These are phyloP conservation scores for Xestobium rufovillosum DNA, from an alignment of 2,888 invertebrate species.

Conservation along the genomic window DNA sequence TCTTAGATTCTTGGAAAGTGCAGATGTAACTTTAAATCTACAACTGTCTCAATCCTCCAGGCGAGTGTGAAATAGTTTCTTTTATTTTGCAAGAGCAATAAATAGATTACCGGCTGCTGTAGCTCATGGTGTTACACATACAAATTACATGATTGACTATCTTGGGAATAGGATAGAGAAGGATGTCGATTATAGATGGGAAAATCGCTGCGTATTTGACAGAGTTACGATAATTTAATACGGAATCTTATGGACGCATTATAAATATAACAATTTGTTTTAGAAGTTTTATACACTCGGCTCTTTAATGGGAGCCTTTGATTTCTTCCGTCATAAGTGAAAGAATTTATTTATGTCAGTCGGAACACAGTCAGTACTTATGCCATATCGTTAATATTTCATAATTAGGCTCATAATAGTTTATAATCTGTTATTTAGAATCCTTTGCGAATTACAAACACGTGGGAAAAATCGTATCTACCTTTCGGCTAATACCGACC, in stretches of 20 bases:
- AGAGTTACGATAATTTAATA: conserved; percentile 35
- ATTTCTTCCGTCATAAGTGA: background rate
- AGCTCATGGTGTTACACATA: conserved; percentile 36
- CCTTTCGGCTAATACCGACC: no score
- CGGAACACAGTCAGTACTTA: no score
- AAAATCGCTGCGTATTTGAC: conserved; percentile 29
- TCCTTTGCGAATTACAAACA: no score
- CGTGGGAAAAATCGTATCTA: no score
- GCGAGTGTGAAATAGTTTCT: conserved; percentile 40
- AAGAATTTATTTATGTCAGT: no score
- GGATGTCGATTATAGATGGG: conserved; percentile 29
- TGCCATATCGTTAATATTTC: no score
- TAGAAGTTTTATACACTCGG: no score
- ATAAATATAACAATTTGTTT: conserved; percentile 26
- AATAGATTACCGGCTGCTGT: conserved; percentile 36
- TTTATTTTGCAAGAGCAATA: conserved; percentile 35
- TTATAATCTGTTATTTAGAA: no score
- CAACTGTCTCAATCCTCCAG: conserved; percentile 38
- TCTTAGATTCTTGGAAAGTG: conserved; percentile 28
- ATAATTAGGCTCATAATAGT: no score
- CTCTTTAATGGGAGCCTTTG: background rate
- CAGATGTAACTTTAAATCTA: conserved; percentile 31
- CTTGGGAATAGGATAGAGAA: conserved; percentile 30
- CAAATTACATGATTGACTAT: conserved; percentile 38
- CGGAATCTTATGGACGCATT: conserved; percentile 25